Base-by-base conservation (phyloP, 2,888 invertebrate species). In the Ecliptopera silaceata region DNA sequence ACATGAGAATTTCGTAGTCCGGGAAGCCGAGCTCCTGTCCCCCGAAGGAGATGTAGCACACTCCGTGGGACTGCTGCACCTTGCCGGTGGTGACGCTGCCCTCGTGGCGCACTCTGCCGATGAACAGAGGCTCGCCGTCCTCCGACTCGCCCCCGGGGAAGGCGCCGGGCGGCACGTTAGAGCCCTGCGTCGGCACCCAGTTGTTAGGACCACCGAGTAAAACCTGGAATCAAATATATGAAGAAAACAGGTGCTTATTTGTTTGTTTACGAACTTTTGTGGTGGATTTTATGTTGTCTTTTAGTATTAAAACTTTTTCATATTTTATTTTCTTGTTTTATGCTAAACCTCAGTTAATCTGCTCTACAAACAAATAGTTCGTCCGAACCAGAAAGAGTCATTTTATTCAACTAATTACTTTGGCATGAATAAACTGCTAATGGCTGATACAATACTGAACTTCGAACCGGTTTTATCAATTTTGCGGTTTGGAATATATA, bases 11-110 rank as follows among this genome's bases (percentile, higher is more conserved):
- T 90, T 97, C 97, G 77, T 95, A 97, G 47, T 96, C 95, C n/a
- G 93, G 93, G 91, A 94, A 96, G 44, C 94, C 93, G 54, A 96
- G 81, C 79, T 97, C 97, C 71, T 94, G 93, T 39, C 97, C 97
- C 0, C 90, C 96, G 77, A 94, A 97, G n/a, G 97, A 93, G 84
- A 97, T 96, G 93, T 97, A 97, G 79, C 95, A 94, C 51, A 94
- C 94, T 20, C 93, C 95, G 74, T 97, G 97, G 6, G 96, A 96
- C 32, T 95, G 94, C 71, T 97, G 97, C 1, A 97, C 95, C 87
- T 97, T 97, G 73, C 97, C 97, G 20, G 95, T 92, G 18, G 96
- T 96, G 43, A 96, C 64, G 57, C 95, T 93, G 56, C 95, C 96
- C 68, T 96, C 96, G 73, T 97, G 96, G 34, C 92, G 88, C 0